These are phyloP conservation scores for Papilio glaucus DNA, from an alignment of 1,140 invertebrate species.

Conservation along the genomic window DNA sequence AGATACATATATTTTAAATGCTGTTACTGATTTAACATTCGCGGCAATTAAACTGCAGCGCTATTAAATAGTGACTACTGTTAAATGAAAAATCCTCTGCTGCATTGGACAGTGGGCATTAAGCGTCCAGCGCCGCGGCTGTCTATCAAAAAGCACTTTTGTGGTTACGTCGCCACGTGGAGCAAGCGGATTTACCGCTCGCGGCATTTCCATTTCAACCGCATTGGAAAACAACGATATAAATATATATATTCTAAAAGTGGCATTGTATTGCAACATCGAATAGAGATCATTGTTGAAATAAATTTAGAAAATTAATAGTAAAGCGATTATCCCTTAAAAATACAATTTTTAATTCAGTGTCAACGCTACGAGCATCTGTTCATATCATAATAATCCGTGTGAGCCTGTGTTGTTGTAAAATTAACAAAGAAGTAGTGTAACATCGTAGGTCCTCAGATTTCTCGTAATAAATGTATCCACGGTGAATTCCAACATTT, in stretches of 20 bases:
- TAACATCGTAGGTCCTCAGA: too few species aligned
- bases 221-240: constrained; percentile 44
- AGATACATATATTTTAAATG: not conserved
- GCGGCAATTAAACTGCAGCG: constrained; percentile 5
- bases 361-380: too few species aligned
- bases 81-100: constrained; percentile 56
- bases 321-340: too few species aligned
- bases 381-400: too few species aligned
- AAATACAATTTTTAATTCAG: too few species aligned
- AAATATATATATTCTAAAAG: constrained; percentile 28
- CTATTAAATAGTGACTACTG: constrained; percentile 32
- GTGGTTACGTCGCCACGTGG: constrained; percentile 61
- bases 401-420: too few species aligned
- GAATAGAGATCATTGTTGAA: not conserved
- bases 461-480: too few species aligned
- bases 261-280: not conserved
- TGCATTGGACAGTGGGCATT: constrained; percentile 58
- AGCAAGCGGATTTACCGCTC: constrained; percentile 62
- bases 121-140: constrained; percentile 50
- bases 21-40: constrained; percentile 9
- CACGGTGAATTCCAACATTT: too few species aligned
- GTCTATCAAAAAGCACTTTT: constrained; percentile 74
- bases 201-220: constrained; percentile 62
- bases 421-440: too few species aligned
- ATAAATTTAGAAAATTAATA: too few species aligned